Percentiles rank a stretch among this genome's conserved stretches.
phyloP scores from a whole-genome alignment of 2,888 invertebrate species.

The Euplagia quadripunctaria region DNA sequence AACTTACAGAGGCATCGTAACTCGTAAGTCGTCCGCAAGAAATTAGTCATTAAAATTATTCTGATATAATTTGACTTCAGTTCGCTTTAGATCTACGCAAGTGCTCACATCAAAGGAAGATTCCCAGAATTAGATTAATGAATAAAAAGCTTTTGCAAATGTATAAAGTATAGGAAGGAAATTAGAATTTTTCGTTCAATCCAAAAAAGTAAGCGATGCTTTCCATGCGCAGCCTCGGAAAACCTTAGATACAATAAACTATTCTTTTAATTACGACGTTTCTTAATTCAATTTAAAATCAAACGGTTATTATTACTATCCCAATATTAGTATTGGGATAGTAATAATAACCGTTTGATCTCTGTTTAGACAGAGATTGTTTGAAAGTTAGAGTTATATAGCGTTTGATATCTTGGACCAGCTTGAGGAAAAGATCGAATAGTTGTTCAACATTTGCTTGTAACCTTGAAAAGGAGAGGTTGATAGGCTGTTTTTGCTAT shows the following conservation, averaged over 20 bases:
- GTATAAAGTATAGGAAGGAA: slow-evolving; percentile 33
- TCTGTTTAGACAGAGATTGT: too few relatives aligned
- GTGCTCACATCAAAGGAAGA: slow-evolving; percentile 37
- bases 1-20: background rate
- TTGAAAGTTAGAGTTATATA: too few relatives aligned
- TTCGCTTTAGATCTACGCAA: slow-evolving; percentile 14
- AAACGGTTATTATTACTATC: too few relatives aligned
- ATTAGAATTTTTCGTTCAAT: slow-evolving; percentile 48
- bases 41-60: slow-evolving; percentile 37
- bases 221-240: slow-evolving; percentile 21
- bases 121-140: slow-evolving; percentile 34
- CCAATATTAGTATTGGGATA: too few relatives aligned
- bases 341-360: too few relatives aligned
- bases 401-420: too few relatives aligned
- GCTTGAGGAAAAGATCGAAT: too few relatives aligned
- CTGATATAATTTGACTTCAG: slow-evolving; percentile 14
- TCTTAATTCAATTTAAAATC: too few relatives aligned
- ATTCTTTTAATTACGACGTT: too few relatives aligned
- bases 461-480: too few relatives aligned
- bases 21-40: slow-evolving; percentile 26
- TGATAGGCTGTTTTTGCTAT: too few relatives aligned
- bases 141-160: slow-evolving; percentile 37
- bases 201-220: slow-evolving; percentile 40
- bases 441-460: too few relatives aligned
- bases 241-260: background rate